Evolutionary conservation across 2,888 invertebrate species (phyloP), one percentile per base, ranked within the genome.

Genomic region (Camponotus fellah): DNA sequence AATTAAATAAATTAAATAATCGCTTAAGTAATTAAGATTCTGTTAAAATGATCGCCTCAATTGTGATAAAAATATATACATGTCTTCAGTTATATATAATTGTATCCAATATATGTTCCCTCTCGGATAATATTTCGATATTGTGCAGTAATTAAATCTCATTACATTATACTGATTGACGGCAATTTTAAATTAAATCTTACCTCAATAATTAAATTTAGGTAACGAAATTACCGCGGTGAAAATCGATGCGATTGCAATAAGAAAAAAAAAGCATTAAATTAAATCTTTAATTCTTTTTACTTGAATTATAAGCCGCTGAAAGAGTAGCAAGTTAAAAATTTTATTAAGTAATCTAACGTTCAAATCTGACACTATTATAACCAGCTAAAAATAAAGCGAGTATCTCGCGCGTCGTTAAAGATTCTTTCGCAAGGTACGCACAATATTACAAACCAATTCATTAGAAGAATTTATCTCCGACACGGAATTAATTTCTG

Each of bases 91-190:
- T 77, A 14, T 12, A 3, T 14, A 21, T n/a, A 58, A 58, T 58
- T 56, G n/a, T 56, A 32, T 56, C 14, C 58, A 56, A 43, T 43
- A 58, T 14, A 37, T 46, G 3, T 17, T 17, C 14, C 2, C 1
- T 53, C 0, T 21, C 21, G 32, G 17, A 46, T 9, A 3, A 14
- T 34, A 2, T 56, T 4, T 14, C 32, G 10, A 76, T 17, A 37
- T 76, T 56, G 68, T 58, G 17, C 4, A 71, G 6, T 58, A 72
- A 71, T 46, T 58, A 71, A 58, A 12, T 72, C n/a, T 14, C 32
- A 14, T 56, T 21, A 14, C 32, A 14, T 68, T 26, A 1, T 32
- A 21, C n/a, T 60, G 34, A 79, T 21, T 71, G 17, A 71, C 21
- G 72, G 43, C 10, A 34, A n/a, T 12, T 34, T 37, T 21, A 60